Evolutionary conservation across 2,888 invertebrate genomes (phyloP).

Genomic region (Euproctis similis): DNA sequence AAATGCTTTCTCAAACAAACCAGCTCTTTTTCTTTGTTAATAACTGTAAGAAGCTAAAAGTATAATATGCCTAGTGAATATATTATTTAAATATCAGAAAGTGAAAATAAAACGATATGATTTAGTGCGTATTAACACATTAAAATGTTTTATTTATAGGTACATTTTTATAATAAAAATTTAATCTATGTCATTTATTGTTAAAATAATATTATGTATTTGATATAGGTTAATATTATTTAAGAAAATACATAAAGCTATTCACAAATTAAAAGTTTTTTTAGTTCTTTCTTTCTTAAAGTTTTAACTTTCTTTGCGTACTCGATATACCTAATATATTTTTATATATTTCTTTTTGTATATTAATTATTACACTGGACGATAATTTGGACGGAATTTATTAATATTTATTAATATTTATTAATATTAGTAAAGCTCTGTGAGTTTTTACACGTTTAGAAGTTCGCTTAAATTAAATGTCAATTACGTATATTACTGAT

Average conservation of each 20-base stretch:
- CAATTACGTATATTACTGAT: constrained; percentile 33
- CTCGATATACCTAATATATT: constrained; percentile 28
- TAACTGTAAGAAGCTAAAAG: no score
- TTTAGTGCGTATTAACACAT: constrained; percentile 64
- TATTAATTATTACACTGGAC: constrained; percentile 46
- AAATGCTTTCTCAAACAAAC: no score
- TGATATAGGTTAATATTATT: constrained; percentile 38
- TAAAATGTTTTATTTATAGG: constrained; percentile 51
- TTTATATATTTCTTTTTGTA: no score
- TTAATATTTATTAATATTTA: constrained; percentile 45
- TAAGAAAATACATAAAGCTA: constrained; percentile 40
- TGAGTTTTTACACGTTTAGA: constrained; percentile 64
- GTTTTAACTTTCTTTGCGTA: no score
- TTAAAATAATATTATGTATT: constrained; percentile 21
- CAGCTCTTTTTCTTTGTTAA: no score
- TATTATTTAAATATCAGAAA: not conserved
- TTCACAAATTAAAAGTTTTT: constrained; percentile 41
- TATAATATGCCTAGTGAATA: not conserved
- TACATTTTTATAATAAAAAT: constrained; percentile 47
- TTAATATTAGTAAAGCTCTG: constrained; percentile 72
- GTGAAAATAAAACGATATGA: constrained; percentile 26
- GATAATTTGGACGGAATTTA: constrained; percentile 55
- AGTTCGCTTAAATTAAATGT: constrained; percentile 41
- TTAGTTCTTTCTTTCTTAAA: no score
- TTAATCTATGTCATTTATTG: constrained; percentile 37